These are phyloP conservation scores for Sphaerophoria taeniata DNA, from an alignment of 2,888 invertebrate genomes.

Conservation along the genomic window DNA sequence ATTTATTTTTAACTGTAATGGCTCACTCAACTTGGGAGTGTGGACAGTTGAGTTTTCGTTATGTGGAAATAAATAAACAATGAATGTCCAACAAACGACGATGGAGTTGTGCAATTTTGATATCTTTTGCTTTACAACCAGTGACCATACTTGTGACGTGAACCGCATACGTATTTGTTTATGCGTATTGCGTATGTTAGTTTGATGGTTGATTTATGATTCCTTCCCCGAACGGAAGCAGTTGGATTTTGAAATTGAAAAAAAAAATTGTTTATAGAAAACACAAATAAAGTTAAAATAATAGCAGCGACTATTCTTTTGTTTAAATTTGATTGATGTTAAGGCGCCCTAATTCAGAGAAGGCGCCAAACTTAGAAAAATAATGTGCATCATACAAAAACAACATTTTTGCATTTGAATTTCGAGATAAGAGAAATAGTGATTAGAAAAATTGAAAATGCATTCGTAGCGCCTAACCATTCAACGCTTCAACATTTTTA, in stretches of 20 bases:
- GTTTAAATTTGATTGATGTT: background rate
- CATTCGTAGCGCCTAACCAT: too few relatives aligned
- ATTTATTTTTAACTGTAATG: constrained; percentile 7
- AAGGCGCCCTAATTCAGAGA: background rate
- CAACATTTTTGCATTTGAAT: too few relatives aligned
- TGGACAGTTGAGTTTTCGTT: background rate
- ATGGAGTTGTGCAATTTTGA: constrained; percentile 45
- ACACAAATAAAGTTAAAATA: background rate
- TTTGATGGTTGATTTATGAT: constrained; percentile 7
- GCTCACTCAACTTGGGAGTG: background rate
- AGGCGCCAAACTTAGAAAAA: too few relatives aligned
- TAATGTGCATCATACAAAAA: too few relatives aligned
- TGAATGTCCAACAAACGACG: constrained; percentile 37
- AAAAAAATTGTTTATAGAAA: background rate
- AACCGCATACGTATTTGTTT: background rate
- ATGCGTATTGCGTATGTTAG: background rate
- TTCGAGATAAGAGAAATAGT: too few relatives aligned
- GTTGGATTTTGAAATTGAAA: background rate
- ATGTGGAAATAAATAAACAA: constrained; percentile 17
- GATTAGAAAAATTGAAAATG: too few relatives aligned
- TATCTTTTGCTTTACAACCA: constrained; percentile 4
- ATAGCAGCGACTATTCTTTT: background rate
- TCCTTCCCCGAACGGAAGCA: constrained; percentile 15
- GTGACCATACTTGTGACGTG: constrained; percentile 16
- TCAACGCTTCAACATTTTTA: too few relatives aligned